phyloP scores from a whole-genome alignment of 2,888 invertebrate genomes.

The Gari tellinella region DNA sequence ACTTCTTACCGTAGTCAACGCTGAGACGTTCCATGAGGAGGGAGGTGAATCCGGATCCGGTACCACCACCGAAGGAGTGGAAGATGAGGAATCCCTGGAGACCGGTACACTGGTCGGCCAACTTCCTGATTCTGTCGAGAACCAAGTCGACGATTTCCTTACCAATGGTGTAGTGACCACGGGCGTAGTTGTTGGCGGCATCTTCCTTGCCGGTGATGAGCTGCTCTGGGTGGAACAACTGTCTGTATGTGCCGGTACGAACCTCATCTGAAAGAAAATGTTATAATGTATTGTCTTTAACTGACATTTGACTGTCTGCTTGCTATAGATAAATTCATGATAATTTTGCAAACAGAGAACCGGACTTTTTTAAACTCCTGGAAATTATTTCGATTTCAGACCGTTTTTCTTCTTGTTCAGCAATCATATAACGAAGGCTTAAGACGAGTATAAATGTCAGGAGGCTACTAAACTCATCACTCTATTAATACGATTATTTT shows the following conservation, averaged over 20 bases:
- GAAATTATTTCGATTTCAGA: too few relatives aligned
- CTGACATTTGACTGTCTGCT: too few relatives aligned
- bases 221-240: slow-evolving; percentile 97
- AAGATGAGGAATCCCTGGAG: slow-evolving; percentile 83
- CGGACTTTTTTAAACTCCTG: too few relatives aligned
- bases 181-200: slow-evolving; percentile 98
- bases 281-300: too few relatives aligned
- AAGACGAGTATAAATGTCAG: too few relatives aligned
- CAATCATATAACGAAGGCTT: too few relatives aligned
- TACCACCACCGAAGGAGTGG: slow-evolving; percentile 81
- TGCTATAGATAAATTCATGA: too few relatives aligned
- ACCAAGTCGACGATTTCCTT: slow-evolving; percentile 90
- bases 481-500: too few relatives aligned
- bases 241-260: slow-evolving; percentile 24
- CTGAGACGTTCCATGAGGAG: slow-evolving; percentile 82
- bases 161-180: slow-evolving; percentile 98
- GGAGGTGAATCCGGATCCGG: slow-evolving; percentile 83
- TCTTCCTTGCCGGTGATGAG: slow-evolving; percentile 98
- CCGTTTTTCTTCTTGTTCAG: too few relatives aligned
- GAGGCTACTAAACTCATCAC: too few relatives aligned
- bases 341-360: too few relatives aligned
- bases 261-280: too few relatives aligned
- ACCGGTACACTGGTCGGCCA: slow-evolving; percentile 83
- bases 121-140: slow-evolving; percentile 83
- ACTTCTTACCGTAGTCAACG: slow-evolving; percentile 81